A percentile compares a stretch with the other conserved stretches of the same genome.
Conservation (phyloP, 2,888 invertebrate genomes). For the Oconnorella tubifera region DNA sequence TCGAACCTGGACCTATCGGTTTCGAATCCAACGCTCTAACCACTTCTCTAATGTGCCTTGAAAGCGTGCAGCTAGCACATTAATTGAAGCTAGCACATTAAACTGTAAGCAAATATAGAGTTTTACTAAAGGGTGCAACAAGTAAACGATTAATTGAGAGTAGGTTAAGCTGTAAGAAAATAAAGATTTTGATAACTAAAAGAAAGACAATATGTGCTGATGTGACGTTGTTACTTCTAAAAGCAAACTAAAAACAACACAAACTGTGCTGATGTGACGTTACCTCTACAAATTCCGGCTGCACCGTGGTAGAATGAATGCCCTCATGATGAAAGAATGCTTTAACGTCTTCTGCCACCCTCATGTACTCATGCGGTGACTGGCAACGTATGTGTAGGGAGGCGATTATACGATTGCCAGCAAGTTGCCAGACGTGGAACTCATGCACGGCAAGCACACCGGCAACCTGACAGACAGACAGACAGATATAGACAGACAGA, state of each 20-base stretch:
- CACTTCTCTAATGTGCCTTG: too few species aligned
- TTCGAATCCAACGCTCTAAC: too few species aligned
- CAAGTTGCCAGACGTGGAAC: slow-evolving; percentile 97
- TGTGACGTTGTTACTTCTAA: too few species aligned
- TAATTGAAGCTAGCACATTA: too few species aligned
- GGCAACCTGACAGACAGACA: too few species aligned
- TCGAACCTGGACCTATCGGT: too few species aligned
- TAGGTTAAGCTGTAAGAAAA: neutral
- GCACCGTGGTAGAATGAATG: slow-evolving; percentile 97
- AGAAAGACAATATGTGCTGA: neutral
- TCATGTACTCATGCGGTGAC: slow-evolving; percentile 88
- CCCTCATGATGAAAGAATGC: slow-evolving; percentile 97
- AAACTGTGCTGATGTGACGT: neutral
- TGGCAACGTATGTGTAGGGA: slow-evolving; percentile 94
- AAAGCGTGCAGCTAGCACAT: too few species aligned
- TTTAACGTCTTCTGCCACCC: slow-evolving; percentile 92
- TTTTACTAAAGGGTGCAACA: too few species aligned
- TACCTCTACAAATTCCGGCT: slow-evolving; percentile 88
- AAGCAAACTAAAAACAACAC: neutral
- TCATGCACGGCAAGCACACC: slow-evolving; percentile 95
- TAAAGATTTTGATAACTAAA: neutral
- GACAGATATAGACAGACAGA: too few species aligned
- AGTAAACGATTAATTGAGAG: neutral
- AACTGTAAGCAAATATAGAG: too few species aligned
- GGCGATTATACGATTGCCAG: slow-evolving; percentile 93